Evolutionary conservation across 2,113 vertebrate genomes (phyloP), one percentile per base, ranked within the genome.

Genomic region (Pygoscelis antarcticus): DNA sequence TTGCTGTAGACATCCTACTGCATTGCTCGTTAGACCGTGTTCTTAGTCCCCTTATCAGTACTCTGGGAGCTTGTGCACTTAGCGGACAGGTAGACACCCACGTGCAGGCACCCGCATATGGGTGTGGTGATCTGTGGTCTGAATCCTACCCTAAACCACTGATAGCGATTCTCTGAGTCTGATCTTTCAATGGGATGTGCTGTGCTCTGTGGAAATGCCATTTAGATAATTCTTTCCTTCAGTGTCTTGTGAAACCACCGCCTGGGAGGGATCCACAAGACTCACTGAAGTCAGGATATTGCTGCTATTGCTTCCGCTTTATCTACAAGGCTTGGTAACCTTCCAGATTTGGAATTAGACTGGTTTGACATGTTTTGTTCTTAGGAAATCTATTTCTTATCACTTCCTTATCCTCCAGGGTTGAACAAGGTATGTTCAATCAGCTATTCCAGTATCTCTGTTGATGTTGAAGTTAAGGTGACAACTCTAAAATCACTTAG

Each of bases 321-420:
- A 83, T 83, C 83, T 86, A 20, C 62, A 42, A 72, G 62, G 54
- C 36, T 79, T 84, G 90, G 79, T 76, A 90, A 66, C 74, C 52
- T 68, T 94, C 93, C 90, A 93, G 62, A 46, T 75, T 55, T 87
- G 87, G 78, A 84, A 87, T 47, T 3, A 94, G 52, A 58, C 83
- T 68, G 83, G 69, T 76, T 84, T 38, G 54, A 71, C 30, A 1
- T 71, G 62, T 58, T 57, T 34, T 72, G 52, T 51, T 81, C 74
- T 84, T 71, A 84, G 78, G 89, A 92, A 96, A 84, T 57, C 62
- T 65, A 11, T 62, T 77, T 54, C 89, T 92, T 90, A 92, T 87
- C 78, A 40, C 62, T 80, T 94, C 83, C 82, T 91, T 74, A 18
- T 86, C 78, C 78, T 90, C 47, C 68, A 68, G 74, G 84, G 47